A percentile compares a stretch with the other conserved stretches of the same genome.
Evolutionary conservation across 23 tunicate species (phyloP).

Genomic region (Styela plicata): DNA sequence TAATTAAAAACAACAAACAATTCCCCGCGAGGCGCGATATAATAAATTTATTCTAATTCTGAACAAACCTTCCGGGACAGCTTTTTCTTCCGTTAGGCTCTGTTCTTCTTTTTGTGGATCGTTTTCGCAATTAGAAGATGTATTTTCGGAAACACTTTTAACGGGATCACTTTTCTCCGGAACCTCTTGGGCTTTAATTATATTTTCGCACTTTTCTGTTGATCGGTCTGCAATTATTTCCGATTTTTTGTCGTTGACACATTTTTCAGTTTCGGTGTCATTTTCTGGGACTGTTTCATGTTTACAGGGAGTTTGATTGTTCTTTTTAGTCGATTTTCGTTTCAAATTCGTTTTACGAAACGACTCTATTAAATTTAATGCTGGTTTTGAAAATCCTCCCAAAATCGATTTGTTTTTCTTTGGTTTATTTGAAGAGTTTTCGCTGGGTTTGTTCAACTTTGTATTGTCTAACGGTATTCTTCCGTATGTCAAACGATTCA

Average conservation of each 20-base stretch:
- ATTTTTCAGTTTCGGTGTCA: background rate
- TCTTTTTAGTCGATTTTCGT: constrained; percentile 25
- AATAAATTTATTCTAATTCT: too few relatives aligned
- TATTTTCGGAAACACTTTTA: too few relatives aligned
- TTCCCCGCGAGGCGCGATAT: too few relatives aligned
- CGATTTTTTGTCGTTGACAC: background rate
- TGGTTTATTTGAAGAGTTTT: constrained; percentile 13
- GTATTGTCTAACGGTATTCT: background rate
- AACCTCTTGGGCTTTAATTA: background rate
- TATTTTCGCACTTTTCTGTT: background rate
- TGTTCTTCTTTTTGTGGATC: too few relatives aligned
- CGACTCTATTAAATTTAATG: constrained; percentile 50
- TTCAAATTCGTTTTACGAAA: constrained; percentile 45
- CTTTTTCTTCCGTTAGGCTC: too few relatives aligned
- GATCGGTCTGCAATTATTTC: constrained; percentile 1
- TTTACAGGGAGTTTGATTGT: background rate
- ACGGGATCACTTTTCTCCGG: background rate
- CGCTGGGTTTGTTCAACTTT: constrained; percentile 10
- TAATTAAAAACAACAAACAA: background rate
- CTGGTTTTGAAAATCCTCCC: constrained; percentile 45
- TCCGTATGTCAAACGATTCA: background rate
- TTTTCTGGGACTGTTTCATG: background rate
- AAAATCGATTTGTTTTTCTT: constrained; percentile 29
- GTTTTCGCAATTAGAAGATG: too few relatives aligned
- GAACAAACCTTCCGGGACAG: too few relatives aligned